These are phyloP conservation scores for Campylomormyrus tamandua DNA, from an alignment of 2,113 vertebrate genomes.

Conservation along the genomic window DNA sequence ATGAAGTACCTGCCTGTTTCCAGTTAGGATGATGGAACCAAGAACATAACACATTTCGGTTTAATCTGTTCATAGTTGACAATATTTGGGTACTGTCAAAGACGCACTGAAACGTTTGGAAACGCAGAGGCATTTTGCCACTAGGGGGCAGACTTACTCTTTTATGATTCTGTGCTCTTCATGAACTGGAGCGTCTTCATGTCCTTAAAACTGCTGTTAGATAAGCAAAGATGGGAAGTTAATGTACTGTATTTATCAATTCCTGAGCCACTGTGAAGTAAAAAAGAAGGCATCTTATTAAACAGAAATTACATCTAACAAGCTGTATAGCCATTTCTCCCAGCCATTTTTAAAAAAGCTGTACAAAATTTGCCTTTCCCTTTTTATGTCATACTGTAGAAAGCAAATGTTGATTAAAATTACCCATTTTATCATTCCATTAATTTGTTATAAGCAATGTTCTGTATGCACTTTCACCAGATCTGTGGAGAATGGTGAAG, in stretches of 20 bases:
- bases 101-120: background rate
- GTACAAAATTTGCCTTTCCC: background rate
- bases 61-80: background rate
- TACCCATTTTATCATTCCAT: background rate
- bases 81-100: background rate
- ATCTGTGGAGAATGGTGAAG: background rate
- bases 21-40: background rate
- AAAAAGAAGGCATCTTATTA: background rate
- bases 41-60: background rate
- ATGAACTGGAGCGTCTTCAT: no score
- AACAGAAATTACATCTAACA: background rate
- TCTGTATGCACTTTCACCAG: background rate
- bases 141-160: conserved; percentile 2
- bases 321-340: background rate
- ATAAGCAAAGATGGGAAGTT: background rate
- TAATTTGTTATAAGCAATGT: background rate
- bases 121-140: background rate
- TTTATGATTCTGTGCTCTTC: background rate
- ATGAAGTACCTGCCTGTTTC: background rate
- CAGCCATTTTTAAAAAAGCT: background rate
- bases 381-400: background rate
- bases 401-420: background rate
- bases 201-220: background rate
- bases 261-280: background rate
- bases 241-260: background rate